Conservation (phyloP, 2,113 vertebrate species). For the Nerophis lumbriciformis region DNA sequence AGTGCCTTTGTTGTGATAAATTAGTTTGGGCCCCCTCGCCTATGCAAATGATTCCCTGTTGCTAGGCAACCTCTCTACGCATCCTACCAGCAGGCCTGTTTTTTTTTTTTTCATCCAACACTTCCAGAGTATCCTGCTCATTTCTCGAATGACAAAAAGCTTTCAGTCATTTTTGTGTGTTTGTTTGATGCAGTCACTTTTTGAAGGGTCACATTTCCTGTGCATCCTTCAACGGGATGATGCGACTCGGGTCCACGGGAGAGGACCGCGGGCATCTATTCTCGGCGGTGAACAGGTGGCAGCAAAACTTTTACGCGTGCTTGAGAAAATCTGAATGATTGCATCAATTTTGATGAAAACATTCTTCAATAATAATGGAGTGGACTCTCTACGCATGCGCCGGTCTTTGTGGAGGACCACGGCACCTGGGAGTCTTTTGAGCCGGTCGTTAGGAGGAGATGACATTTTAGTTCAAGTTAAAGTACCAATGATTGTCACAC, state of each 20-base stretch:
- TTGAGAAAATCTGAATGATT: too few species aligned
- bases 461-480: too few species aligned
- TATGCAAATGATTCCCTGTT: conserved; percentile 18
- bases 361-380: too few species aligned
- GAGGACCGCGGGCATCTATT: too few species aligned
- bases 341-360: too few species aligned
- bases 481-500: too few species aligned
- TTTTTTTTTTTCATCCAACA: background rate
- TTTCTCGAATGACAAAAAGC: background rate
- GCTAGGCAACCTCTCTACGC: conserved; percentile 31
- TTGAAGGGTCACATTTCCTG: background rate
- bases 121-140: background rate
- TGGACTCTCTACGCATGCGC: too few species aligned
- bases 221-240: background rate
- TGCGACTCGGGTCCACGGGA: background rate
- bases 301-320: too few species aligned
- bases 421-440: too few species aligned
- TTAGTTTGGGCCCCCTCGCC: conserved; percentile 1
- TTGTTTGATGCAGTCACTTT: background rate
- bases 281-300: too few species aligned
- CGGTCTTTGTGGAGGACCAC: too few species aligned
- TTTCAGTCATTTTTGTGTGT: background rate
- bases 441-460: too few species aligned
- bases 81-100: conserved; percentile 12
- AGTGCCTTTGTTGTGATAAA: conserved; percentile 14